phyloP scores from a whole-genome alignment of 2,888 invertebrate species.

The Tolmerus cingulatus region DNA sequence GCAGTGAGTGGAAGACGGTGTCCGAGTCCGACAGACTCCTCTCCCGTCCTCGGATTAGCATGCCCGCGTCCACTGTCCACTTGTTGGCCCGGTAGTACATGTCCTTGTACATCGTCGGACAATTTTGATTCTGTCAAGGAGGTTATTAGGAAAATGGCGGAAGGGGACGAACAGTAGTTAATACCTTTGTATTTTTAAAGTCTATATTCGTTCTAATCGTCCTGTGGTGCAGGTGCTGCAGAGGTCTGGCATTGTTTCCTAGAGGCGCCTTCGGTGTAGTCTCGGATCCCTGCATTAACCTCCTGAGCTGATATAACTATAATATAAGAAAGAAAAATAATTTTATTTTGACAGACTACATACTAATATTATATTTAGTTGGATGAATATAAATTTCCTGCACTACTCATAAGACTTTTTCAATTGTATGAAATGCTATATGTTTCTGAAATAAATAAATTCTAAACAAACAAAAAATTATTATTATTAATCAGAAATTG shows the following conservation, averaged over 20 bases:
- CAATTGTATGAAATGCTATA: no score
- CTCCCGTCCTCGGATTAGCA: slow-evolving; percentile 61
- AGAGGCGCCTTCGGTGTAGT: slow-evolving; percentile 88
- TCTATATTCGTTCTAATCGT: slow-evolving; percentile 97
- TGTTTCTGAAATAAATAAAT: no score
- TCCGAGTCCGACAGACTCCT: slow-evolving; percentile 50
- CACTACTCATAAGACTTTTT: no score
- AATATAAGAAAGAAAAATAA: neutral
- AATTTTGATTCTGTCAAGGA: slow-evolving; percentile 70
- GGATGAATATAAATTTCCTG: no score
- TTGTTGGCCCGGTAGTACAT: slow-evolving; percentile 79
- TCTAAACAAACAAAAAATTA: no score
- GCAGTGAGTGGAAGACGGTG: slow-evolving; percentile 48
- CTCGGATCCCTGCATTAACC: slow-evolving; percentile 88
- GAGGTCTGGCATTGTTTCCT: slow-evolving; percentile 94
- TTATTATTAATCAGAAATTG: neutral
- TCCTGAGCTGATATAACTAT: slow-evolving; percentile 85
- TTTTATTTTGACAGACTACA: no score
- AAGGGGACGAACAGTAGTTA: slow-evolving; percentile 6
- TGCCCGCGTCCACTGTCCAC: slow-evolving; percentile 62
- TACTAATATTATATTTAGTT: no score
- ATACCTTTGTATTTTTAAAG: slow-evolving; percentile 75
- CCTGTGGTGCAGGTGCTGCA: slow-evolving; percentile 89
- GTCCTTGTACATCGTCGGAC: slow-evolving; percentile 89
- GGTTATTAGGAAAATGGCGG: neutral